Evolutionary conservation across 2,113 vertebrate genomes (phyloP).

Genomic region (Motacilla tschutschensis): DNA sequence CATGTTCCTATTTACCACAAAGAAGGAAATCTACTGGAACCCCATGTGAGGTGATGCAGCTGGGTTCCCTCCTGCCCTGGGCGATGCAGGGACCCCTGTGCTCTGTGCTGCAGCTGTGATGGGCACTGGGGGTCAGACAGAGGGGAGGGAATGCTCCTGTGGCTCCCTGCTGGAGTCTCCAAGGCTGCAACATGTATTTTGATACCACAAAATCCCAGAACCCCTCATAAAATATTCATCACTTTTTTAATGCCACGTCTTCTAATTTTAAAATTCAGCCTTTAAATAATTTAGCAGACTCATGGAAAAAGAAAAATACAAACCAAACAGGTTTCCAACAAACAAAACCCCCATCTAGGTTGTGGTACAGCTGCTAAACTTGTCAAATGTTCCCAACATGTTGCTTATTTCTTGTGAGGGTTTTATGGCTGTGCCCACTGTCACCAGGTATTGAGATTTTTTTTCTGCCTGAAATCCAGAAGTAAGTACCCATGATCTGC

Average conservation of each 20-base stretch:
- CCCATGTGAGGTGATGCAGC: accelerated
- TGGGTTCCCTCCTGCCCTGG: not conserved
- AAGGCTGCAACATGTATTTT: constrained; percentile 7
- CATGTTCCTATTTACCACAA: not conserved
- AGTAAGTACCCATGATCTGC: not conserved
- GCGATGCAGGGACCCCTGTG: not conserved
- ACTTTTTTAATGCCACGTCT: constrained; percentile 20
- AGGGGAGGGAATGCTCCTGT: not conserved
- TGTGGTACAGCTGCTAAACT: not conserved
- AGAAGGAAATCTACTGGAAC: not conserved
- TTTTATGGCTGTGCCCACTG: not conserved
- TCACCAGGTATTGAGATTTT: not conserved
- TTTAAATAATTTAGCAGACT: constrained; percentile 63
- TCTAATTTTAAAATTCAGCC: constrained; percentile 62
- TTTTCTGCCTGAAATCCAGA: not conserved
- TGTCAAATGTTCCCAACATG: not conserved
- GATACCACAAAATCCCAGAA: constrained; percentile 46
- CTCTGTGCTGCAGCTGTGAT: not conserved
- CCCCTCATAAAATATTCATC: constrained; percentile 47
- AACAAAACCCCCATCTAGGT: not conserved
- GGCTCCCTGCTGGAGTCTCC: not conserved
- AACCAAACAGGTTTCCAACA: not conserved
- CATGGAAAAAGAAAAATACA: not conserved
- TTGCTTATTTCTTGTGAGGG: not conserved
- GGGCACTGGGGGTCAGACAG: not conserved